phyloP scores from a whole-genome alignment of 1,140 invertebrate species.

The Lineus longissimus region DNA sequence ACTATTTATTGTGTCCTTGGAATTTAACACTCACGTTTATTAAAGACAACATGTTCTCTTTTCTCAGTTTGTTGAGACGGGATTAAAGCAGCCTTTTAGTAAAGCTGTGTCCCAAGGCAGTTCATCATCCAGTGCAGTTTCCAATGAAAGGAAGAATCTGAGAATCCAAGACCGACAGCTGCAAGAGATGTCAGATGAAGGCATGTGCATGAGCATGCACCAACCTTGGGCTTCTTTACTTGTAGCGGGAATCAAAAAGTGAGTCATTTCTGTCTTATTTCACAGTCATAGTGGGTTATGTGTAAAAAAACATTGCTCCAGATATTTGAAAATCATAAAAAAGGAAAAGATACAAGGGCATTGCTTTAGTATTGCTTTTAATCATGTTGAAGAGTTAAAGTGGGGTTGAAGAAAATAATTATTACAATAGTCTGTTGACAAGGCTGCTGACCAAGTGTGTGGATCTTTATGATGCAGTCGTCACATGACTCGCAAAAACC shows the following conservation, averaged over 20 bases:
- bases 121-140: no score
- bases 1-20: no score
- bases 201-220: constrained; percentile 87
- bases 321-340: neutral
- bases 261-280: constrained; percentile 34
- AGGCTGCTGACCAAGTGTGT: no score
- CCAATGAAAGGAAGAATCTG: neutral
- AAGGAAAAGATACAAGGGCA: neutral
- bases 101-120: no score
- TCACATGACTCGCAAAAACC: no score
- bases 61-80: constrained; percentile 18
- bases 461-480: no score
- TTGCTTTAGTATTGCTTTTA: neutral
- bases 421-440: no score
- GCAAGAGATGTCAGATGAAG: constrained; percentile 82
- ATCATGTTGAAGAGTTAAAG: neutral
- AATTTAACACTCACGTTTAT: no score
- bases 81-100: constrained; percentile 2
- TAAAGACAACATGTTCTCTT: neutral
- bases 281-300: neutral
- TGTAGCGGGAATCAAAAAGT: constrained; percentile 87
- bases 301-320: constrained; percentile 2
- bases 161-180: constrained; percentile 77
- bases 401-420: no score
- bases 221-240: constrained; percentile 93